Conservation (phyloP, 2,797 vertebrate genomes). For the Sebastes jordani region DNA sequence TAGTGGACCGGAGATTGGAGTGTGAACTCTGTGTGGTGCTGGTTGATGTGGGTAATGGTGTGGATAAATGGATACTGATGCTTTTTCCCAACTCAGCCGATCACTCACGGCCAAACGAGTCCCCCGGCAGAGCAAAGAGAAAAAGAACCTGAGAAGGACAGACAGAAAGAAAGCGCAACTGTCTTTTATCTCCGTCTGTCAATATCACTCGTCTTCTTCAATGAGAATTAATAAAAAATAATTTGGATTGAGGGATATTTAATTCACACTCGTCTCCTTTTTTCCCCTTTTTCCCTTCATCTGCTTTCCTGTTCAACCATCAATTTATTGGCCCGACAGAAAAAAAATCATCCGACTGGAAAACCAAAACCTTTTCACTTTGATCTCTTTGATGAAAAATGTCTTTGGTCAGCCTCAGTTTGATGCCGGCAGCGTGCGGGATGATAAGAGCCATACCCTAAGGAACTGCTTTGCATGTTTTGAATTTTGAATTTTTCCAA, state of each 20-base stretch:
- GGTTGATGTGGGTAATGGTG: constrained; percentile 69
- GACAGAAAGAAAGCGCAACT: not conserved
- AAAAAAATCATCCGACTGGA: constrained; percentile 22
- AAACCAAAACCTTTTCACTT: constrained; percentile 21
- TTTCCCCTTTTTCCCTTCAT: not conserved
- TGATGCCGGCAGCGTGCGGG: constrained; percentile 23
- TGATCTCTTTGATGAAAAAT: constrained; percentile 29
- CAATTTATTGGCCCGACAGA: constrained; percentile 16
- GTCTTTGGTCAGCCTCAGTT: constrained; percentile 39
- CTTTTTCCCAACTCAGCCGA: constrained; percentile 49
- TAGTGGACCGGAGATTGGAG: constrained; percentile 24
- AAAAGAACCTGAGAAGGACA: not conserved
- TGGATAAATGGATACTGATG: constrained; percentile 76
- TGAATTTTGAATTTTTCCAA: not conserved
- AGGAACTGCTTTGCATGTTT: not conserved
- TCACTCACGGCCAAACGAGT: constrained; percentile 34
- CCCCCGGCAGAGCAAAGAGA: constrained; percentile 5
- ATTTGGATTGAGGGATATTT: constrained; percentile 25
- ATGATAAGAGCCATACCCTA: not conserved
- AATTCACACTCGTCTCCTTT: not conserved
- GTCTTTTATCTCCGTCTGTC: constrained; percentile 23
- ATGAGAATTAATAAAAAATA: constrained; percentile 14
- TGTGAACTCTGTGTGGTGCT: constrained; percentile 5
- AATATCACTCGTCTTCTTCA: not conserved
- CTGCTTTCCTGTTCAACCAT: constrained; percentile 32